These are phyloP conservation scores for Dallia pectoralis DNA, from an alignment of 2,797 vertebrate species.

Conservation along the genomic window DNA sequence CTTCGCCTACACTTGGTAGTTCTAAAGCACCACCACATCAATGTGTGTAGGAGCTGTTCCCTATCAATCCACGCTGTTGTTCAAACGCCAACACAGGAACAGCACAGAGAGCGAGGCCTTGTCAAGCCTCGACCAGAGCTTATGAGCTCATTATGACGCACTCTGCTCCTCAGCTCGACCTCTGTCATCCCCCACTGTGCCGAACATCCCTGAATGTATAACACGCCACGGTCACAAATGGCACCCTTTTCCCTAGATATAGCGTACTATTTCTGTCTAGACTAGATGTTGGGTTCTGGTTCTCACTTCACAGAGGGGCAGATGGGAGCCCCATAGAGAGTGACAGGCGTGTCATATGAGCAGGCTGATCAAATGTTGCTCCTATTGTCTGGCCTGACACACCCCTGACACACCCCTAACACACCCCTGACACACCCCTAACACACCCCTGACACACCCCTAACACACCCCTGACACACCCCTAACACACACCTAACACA, in stretches of 20 bases:
- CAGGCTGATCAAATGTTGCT: constrained; percentile 55
- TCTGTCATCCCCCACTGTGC: constrained; percentile 54
- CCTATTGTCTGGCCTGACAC: constrained; percentile 52
- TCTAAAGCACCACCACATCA: neutral
- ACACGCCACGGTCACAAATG: neutral
- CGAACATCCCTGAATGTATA: constrained; percentile 58
- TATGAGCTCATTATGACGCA: constrained; percentile 36
- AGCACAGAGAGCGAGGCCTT: neutral
- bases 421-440: constrained; percentile 30
- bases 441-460: constrained; percentile 36
- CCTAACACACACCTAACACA: constrained; percentile 28
- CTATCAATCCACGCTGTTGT: constrained; percentile 28
- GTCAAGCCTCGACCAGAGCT: constrained; percentile 39
- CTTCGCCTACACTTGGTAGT: neutral
- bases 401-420: constrained; percentile 30
- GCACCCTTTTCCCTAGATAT: neutral
- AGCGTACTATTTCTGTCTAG: neutral
- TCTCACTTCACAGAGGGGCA: constrained; percentile 63
- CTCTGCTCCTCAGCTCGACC: constrained; percentile 56
- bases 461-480: constrained; percentile 31
- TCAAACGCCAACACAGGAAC: constrained; percentile 3
- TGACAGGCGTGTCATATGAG: constrained; percentile 58
- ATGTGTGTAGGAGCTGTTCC: constrained; percentile 17
- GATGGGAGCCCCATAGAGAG: constrained; percentile 47
- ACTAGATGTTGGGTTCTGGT: constrained; percentile 39